Evolutionary conservation across 2,797 vertebrate genomes (phyloP), one percentile per base, ranked within the genome.

Genomic region (Eospalax fontanierii): DNA sequence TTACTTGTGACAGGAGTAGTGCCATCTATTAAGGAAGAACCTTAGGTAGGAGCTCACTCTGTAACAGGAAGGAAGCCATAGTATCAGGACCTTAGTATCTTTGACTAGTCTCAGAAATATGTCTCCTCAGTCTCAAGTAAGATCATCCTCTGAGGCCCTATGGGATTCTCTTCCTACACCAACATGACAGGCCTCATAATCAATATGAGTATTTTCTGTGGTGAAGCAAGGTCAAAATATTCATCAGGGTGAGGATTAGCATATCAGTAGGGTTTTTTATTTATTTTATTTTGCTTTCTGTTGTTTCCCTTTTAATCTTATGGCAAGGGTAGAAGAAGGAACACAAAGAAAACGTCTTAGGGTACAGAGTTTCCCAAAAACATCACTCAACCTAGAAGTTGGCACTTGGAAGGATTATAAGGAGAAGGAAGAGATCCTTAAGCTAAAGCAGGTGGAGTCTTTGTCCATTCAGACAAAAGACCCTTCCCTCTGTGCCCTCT

Each of bases 221-320:
- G 85, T 68, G 95, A 95, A 95, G 82, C 81, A 84, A 93, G 22
- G 11, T 38, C 70, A 89, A 76, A 84, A 35, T 63, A 92, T 26
- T 86, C 16, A 85, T 73, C 38, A 38, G 73, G 24, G 33, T 24
- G n/a, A 84, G 71, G 87, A 74, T 38, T 19, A 91, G 59, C 82
- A 80, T 82, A n/a, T 46, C 66, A 79, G 21, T 89, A 19, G 28
- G 79, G 21, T 85, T 95, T 88, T 66, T 65, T 95, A 94, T 19
- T 18, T 63, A 7, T 86, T 85, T 90, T 93, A 92, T 4, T n/a
- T n/a, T 78, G 22, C 71, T 65, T 73, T 74, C 57, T 54, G 28
- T 28, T 57, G 40, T 66, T 95, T 91, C 79, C 59, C 46, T 74
- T 93, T 81, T 80, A 91, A 84, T 79, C 78, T 43, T 65, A 59